Conservation (phyloP, 2,797 vertebrate genomes). For the Lophius americanus region DNA sequence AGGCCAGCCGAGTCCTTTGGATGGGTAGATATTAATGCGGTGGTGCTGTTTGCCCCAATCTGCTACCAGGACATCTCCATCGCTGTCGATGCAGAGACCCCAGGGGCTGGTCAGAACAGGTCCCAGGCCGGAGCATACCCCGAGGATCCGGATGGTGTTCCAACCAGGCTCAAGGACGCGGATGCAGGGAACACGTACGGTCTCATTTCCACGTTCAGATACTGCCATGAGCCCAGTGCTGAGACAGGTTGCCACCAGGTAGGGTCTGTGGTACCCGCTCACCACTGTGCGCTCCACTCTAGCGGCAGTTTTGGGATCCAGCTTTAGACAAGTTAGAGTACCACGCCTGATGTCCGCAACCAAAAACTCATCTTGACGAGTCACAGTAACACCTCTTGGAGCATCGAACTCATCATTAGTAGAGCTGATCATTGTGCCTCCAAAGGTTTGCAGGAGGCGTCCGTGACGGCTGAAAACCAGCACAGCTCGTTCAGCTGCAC, state of each 20-base stretch:
- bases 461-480: constrained; percentile 85
- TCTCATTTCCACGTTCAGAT: constrained; percentile 83
- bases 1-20: constrained; percentile 77
- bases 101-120: constrained; percentile 84
- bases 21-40: constrained; percentile 79
- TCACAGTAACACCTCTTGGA: constrained; percentile 83
- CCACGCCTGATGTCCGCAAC: constrained; percentile 85
- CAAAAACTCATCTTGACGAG: constrained; percentile 80
- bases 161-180: constrained; percentile 83
- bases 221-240: constrained; percentile 81
- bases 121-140: constrained; percentile 80
- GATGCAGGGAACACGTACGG: constrained; percentile 83
- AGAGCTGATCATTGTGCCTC: constrained; percentile 70
- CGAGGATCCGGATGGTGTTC: constrained; percentile 83
- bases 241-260: constrained; percentile 82
- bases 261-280: constrained; percentile 84
- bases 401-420: constrained; percentile 81
- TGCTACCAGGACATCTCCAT: constrained; percentile 84
- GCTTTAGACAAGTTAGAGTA: constrained; percentile 77
- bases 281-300: constrained; percentile 80
- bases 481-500: constrained; percentile 79
- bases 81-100: constrained; percentile 85
- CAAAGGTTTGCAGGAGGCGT: constrained; percentile 83
- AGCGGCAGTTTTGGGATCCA: constrained; percentile 80
- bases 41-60: constrained; percentile 85